Conservation (phyloP, 2,113 vertebrate genomes). For the Laterallus jamaicensis region DNA sequence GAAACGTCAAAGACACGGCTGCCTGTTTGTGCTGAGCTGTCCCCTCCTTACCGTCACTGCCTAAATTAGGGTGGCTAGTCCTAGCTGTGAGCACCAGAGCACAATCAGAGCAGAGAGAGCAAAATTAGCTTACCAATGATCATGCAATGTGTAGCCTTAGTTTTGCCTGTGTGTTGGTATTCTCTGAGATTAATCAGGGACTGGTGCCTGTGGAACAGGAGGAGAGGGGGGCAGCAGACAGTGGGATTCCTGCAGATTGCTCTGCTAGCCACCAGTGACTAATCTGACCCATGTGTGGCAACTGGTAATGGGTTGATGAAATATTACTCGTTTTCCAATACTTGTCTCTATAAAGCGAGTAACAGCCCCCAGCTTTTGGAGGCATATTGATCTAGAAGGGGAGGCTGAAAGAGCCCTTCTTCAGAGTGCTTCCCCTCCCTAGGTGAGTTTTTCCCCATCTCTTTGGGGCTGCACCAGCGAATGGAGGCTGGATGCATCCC, state of each 20-base stretch:
- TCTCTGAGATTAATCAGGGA: not conserved
- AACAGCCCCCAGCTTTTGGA: not conserved
- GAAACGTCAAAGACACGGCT: not conserved
- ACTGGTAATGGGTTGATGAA: not conserved
- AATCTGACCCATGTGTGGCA: not conserved
- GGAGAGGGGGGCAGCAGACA: not conserved
- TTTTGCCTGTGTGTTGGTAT: not conserved
- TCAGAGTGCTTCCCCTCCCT: not conserved
- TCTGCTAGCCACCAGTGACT: not conserved
- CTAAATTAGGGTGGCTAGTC: not conserved
- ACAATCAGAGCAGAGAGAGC: not conserved
- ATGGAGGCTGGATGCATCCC: not conserved
- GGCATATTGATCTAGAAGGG: not conserved
- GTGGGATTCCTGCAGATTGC: not conserved
- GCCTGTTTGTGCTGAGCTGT: not conserved
- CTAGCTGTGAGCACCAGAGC: not conserved
- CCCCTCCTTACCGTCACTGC: not conserved
- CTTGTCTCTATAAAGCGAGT: not conserved
- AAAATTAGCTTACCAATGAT: conserved; percentile 39
- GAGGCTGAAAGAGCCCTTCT: not conserved
- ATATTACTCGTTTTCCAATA: not conserved
- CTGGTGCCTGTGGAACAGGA: not conserved
- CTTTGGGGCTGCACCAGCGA: not conserved
- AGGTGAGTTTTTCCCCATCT: not conserved
- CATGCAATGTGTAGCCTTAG: not conserved